Evolutionary conservation across 2,888 invertebrate genomes (phyloP), one percentile per base, ranked within the genome.

Genomic region (Furcula furcula): DNA sequence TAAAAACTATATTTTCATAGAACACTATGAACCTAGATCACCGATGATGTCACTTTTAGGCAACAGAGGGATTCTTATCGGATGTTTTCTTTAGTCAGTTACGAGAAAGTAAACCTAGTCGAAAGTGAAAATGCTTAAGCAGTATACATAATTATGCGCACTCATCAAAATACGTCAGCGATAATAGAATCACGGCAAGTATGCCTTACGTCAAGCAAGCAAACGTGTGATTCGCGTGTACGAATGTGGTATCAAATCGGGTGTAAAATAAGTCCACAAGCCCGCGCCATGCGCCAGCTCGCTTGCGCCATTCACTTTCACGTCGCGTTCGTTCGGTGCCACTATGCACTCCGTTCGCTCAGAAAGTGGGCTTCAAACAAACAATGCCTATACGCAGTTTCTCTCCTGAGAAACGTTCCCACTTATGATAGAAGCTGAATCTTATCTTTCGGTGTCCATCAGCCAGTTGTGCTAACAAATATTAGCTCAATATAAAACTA

Each of bases 301-400:
- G 65, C 71, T 77, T 79, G 73, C 71, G 71, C 81, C 85, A 85
- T 85, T 88, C 86, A 87, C 87, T 88, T 86, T 87, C 87, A 78
- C 86, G 73, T 61, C 43, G 54, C 52, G 52, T 50, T 65, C 60
- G 64, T 56, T 61, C 55, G 68, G 63, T 48, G 48, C 49, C 53
- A 56, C 64, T 50, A 40, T 54, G 64, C 65, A 57, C 65, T 56
- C 58, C 53, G 48, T 60, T 64, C 53, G 54, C 66, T 72, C 82
- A 62, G 76, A 86, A 88, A 87, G 83, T 87, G 73, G 82, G 80
- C 80, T 85, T 71, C 72, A 65, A 43, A 32, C 29, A 29, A 81
- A 84, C 82, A 86, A 86, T 83, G 75, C 75, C 60, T 63, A 40
- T 50, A 70, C 61, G 60, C 65, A 71, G 77, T 84, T 85, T 85